Evolutionary conservation across 30 jellyfish, hydroid and myxozoan species (phyloP), one percentile per base, ranked within the genome.

Genomic region (Hydractinia symbiolongicarpus): DNA sequence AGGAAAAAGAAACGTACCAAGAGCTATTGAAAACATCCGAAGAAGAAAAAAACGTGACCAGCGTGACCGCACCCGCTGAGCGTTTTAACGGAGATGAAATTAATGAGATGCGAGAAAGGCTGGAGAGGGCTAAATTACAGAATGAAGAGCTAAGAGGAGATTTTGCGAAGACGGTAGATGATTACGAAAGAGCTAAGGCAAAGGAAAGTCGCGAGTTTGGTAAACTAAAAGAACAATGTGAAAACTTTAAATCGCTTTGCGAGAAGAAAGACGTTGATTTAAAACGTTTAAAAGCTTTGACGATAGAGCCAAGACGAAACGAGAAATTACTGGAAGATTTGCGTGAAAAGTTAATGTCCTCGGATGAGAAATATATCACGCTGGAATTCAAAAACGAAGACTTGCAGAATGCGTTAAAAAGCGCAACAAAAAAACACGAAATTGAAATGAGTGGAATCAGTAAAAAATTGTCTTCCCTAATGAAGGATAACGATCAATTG

Each of bases 101-200:
- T 14, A 49, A 13, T 5, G 87, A 79, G 69, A 52, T 79, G 54
- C 87, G 50, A 30, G 87, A 79, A 66, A 53, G 73, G 80, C 16
- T 79, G 71, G 52, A 79, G 15, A 5, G n/a, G n/a, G 8, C 73
- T 49, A 62, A 79, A 66, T 53, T 20, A 55, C 74, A 60, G 53
- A 79, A 79, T 66, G 87, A 79, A 66, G 79, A 79, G n/a, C 64
- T 79, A 8, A 61, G 64, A 4, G 40, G 17, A 5, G 87, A 79
- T 60, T 53, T 79, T 9, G 17, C 84, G 19, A 79, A 79, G 61
- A 50, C 53, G 30, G 87, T 61, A 5, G 80, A 62, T 58, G 80
- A 79, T 9, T 79, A 79, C 61, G 87, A 79, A 58, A 50, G 52
- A 40, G 85, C 58, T 50, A 64, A 50, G 73, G 54, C 57, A 49